A percentile compares a stretch with the other conserved stretches of the same genome.
Conservation (phyloP, 2,113 vertebrate genomes). For the Apodemus sylvaticus region DNA sequence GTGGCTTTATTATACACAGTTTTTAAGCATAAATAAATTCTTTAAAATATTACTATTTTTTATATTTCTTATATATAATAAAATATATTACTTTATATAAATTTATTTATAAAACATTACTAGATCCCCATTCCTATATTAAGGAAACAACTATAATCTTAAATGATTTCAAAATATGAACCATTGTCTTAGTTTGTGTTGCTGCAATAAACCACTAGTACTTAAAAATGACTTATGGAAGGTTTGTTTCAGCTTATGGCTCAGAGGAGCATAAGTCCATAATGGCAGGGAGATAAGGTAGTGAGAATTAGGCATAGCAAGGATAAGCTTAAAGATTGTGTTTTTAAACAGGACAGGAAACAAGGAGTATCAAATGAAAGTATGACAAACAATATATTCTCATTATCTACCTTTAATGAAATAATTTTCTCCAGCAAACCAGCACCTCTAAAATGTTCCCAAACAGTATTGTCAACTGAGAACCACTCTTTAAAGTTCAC, state of each 20-base stretch:
- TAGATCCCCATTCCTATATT: background rate
- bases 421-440: background rate
- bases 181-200: background rate
- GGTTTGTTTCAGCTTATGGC: background rate
- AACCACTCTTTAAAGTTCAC: background rate
- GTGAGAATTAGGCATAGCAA: background rate
- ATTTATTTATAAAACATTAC: background rate
- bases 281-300: background rate
- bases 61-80: background rate
- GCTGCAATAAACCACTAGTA: background rate
- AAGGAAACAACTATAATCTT: background rate
- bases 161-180: background rate
- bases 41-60: too few relatives aligned
- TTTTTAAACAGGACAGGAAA: background rate
- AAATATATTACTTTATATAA: background rate
- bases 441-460: background rate
- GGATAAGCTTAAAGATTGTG: background rate
- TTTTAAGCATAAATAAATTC: too few relatives aligned
- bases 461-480: background rate
- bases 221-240: background rate
- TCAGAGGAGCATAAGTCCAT: background rate
- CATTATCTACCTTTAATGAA: background rate
- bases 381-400: background rate
- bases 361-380: background rate
- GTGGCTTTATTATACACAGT: background rate